Conservation (phyloP, 2,888 invertebrate species). For the Oeneis ivallda region DNA sequence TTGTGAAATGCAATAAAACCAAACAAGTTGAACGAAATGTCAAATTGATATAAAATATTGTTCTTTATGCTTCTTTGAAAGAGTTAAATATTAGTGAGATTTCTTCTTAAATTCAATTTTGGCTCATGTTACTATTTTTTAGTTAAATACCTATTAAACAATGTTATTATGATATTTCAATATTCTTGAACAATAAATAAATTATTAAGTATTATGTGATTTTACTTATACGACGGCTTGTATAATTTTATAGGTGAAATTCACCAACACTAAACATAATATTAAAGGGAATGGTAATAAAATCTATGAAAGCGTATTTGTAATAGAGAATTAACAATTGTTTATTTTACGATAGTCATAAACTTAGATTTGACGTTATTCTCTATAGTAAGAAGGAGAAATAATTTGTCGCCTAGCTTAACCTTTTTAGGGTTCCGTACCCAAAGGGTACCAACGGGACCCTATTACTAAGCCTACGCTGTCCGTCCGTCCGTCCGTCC, state of each 20-base stretch:
- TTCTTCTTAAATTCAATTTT: too few relatives aligned
- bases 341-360: conserved; percentile 24
- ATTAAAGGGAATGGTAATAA: conserved; percentile 12
- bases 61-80: too few relatives aligned
- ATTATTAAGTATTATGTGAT: neutral
- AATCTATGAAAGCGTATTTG: conserved; percentile 10
- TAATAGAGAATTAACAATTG: conserved; percentile 11
- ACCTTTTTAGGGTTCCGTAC: too few relatives aligned
- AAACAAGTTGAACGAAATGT: too few relatives aligned
- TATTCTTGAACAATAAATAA: too few relatives aligned
- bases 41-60: too few relatives aligned
- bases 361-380: conserved; percentile 6
- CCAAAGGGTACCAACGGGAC: too few relatives aligned
- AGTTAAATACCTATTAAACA: too few relatives aligned
- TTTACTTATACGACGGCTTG: neutral
- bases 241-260: conserved; percentile 21
- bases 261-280: conserved; percentile 1
- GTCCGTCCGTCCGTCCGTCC: too few relatives aligned
- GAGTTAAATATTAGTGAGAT: too few relatives aligned
- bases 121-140: too few relatives aligned
- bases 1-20: neutral
- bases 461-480: too few relatives aligned
- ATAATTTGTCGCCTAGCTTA: neutral
- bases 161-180: neutral
- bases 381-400: conserved; percentile 2